Base-by-base conservation (phyloP, 2,888 invertebrate genomes). In the Parnassius apollo region DNA sequence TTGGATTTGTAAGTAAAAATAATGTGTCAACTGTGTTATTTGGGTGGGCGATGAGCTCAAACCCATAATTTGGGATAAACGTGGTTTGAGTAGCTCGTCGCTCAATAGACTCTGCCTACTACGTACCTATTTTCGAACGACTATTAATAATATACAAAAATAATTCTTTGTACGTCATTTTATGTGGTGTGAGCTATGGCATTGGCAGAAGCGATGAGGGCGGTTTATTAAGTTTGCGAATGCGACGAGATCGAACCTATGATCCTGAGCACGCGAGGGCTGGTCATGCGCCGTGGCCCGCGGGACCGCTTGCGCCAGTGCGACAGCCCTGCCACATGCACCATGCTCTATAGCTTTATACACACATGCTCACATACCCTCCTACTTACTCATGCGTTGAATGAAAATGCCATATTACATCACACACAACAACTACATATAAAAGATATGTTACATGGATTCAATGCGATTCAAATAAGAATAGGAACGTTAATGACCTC, bases 231-330 rank as follows among this genome's bases (percentile, higher is more conserved):
- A 0, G 45, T 25, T 35, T 25, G 44, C 3, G 13, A 56, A n/a
- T 49, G 42, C 54, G 22, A 13, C 9, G 13, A 51, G 44, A 59
- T 67, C 82, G 77, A 76, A 89, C 88, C 88, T 81, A 87, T 65
- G 68, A 77, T 74, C 65, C 73, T 69, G 57, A 71, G 71, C 52
- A 66, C 57, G 77, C 77, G 80, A 70, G 69, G 67, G 35, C 35
- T 35, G 35, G 35, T 76, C 80, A 73, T 74, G 71, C 64, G 78
- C 78, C 45, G 72, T 59, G 72, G 72, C 76, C 71, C 78, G 77
- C 61, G 76, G 35, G 7, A 78, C 52, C 86, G 82, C 78, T 86
- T 86, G 71, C 71, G 68, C 67, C 59, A 56, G 46, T 59, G 59
- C 63, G 51, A 63, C 63, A 68, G 65, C 66, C 67, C 61, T 70